Percentiles rank a stretch among this genome's conserved stretches.
Conservation (phyloP, 2,113 vertebrate species). For the Mus spicilegus region DNA sequence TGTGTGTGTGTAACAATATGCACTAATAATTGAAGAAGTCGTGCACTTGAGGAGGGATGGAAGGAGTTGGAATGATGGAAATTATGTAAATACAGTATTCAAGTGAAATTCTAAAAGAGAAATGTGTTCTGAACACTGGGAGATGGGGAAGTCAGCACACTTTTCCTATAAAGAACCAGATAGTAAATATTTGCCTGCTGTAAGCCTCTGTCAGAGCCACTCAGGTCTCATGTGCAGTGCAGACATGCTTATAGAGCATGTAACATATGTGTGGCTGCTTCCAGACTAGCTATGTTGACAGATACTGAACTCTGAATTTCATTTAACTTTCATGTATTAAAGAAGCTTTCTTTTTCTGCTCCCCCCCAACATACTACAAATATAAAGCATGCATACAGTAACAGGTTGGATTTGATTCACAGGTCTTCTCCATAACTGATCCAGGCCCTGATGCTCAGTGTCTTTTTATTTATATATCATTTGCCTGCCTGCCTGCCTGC, state of each 20-base stretch:
- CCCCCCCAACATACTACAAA: not conserved
- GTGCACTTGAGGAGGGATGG: not conserved
- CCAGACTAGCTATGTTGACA: slow-evolving; percentile 7
- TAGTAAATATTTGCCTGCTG: not conserved
- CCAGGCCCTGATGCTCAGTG: not conserved
- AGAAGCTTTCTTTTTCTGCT: slow-evolving; percentile 42
- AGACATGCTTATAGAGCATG: not conserved
- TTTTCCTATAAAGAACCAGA: not conserved
- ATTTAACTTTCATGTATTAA: not conserved
- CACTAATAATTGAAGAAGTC: not conserved
- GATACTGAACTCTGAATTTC: not conserved
- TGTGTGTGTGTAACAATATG: not conserved
- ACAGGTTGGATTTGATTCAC: not conserved
- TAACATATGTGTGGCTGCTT: not conserved
- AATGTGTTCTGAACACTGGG: not conserved
- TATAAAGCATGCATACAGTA: not conserved
- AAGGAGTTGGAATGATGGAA: not conserved
- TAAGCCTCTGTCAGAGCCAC: not conserved
- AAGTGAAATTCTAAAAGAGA: not conserved
- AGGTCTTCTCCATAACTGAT: not conserved
- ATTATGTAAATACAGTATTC: not conserved
- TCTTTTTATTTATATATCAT: not conserved
- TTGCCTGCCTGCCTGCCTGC: no score
- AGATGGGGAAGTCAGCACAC: not conserved
- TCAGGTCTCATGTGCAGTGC: not conserved